phyloP scores from a whole-genome alignment of 2,888 invertebrate genomes.

The Monoplex corrugatus region DNA sequence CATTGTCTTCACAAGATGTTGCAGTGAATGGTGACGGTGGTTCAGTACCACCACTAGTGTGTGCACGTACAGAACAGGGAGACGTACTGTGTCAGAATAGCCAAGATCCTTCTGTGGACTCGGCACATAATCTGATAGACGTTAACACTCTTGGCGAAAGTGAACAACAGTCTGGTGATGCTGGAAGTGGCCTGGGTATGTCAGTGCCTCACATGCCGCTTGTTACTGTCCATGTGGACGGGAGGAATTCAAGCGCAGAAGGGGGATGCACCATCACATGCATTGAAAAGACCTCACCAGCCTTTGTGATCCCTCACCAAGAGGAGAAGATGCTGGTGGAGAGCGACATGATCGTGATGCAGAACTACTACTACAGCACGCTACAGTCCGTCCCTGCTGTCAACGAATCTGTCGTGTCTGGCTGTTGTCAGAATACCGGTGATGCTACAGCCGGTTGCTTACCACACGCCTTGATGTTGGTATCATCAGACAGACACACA shows the following conservation, averaged over 20 bases:
- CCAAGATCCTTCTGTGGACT: neutral
- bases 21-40: neutral
- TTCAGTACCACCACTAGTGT: neutral
- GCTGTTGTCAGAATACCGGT: constrained; percentile 9
- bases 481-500: too few species aligned
- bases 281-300: constrained; percentile 44
- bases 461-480: neutral
- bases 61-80: neutral
- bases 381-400: neutral
- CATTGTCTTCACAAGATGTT: neutral
- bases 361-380: constrained; percentile 40
- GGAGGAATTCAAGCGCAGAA: neutral
- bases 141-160: neutral
- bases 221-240: neutral
- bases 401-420: neutral
- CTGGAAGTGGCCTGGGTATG: neutral
- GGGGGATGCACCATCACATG: constrained; percentile 33
- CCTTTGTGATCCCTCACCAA: constrained; percentile 42
- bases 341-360: constrained; percentile 47
- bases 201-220: neutral
- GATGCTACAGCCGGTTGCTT: neutral
- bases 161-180: neutral
- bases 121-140: neutral
- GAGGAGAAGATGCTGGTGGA: constrained; percentile 47
- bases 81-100: neutral